Evolutionary conservation across 23 tunicate genomes (phyloP), one percentile per base, ranked within the genome.

Genomic region (Trididemnum nubilum): DNA sequence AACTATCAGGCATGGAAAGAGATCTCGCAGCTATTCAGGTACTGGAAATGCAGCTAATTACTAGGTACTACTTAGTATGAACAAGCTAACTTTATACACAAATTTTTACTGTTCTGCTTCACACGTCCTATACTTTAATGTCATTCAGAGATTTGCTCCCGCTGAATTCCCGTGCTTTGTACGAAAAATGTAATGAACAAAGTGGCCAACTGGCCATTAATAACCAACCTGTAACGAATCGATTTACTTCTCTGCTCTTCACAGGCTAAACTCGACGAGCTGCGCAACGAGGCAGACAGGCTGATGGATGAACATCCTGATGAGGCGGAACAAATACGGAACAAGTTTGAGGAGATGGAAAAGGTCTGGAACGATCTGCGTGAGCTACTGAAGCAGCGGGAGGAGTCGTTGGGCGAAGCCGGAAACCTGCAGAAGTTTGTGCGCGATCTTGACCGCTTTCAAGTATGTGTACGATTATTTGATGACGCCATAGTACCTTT

Each of bases 401-500:
- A 91, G 75, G 94, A 96, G 35, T 81, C 89, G 21, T 82, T 96
- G 26, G 99, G 99, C 15, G 94, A 91, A 70, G 99, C 99, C 1
- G 97, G 99, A 40, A 86, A 91, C 34, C 75, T 96, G 37, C 99
- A 96, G 79, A 96, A 92, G 83, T 96, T 96, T 54, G 64, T 96
- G 44, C 78, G 87, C 18, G 96, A 96, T 61, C 74, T 96, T 24
- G 99, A 92, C 61, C 89, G 78, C 1, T 96, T 96, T 49, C 97
- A 96, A 96, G 99, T 96, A 5, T 19, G 67, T 44, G n/a, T n/a
- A n/a, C n/a, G n/a, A n/a, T n/a, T n/a, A n/a, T n/a, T n/a, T n/a
- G n/a, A n/a, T 0, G 19, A 15, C 19, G 19, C 19, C 19, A 50
- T 15, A 15, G 19, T 19, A 15, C 15, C 58, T 50, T 50, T 19